A percentile compares a stretch with the other conserved stretches of the same genome.
Conservation (phyloP, 2,888 invertebrate genomes). For the Andrena flavipes region DNA sequence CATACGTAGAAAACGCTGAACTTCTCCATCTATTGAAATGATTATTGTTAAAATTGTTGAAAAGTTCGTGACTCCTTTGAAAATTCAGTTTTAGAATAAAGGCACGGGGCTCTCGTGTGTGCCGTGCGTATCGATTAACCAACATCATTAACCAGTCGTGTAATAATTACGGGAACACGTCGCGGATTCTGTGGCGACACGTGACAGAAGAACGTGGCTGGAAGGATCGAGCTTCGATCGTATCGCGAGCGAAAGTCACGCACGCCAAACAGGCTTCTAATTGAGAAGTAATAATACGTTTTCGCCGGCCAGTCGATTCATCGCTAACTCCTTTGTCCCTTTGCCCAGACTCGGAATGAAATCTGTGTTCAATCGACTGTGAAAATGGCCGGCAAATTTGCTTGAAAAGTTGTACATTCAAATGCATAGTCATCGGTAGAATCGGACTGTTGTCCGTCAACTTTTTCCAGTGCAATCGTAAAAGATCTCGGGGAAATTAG, state of each 20-base stretch:
- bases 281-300: conserved; percentile 32
- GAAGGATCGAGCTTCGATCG: conserved; percentile 24
- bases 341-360: background rate
- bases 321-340: background rate
- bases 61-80: background rate
- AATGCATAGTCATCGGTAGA: background rate
- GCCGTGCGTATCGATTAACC: conserved; percentile 37
- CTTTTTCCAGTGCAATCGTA: background rate
- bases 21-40: too few relatives aligned
- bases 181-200: conserved; percentile 28
- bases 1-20: background rate
- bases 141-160: conserved; percentile 27
- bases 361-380: too few relatives aligned
- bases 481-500: conserved; percentile 1
- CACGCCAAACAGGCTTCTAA: conserved; percentile 22
- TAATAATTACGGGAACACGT: conserved; percentile 39
- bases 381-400: background rate
- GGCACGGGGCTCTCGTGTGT: conserved; percentile 6
- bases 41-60: background rate
- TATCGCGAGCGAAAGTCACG: conserved; percentile 47
- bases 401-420: too few relatives aligned
- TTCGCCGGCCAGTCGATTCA: background rate
- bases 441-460: background rate
- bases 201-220: conserved; percentile 37
- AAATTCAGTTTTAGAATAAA: background rate